Conservation (phyloP, 2,113 vertebrate genomes). For the Embiotoca jacksoni region DNA sequence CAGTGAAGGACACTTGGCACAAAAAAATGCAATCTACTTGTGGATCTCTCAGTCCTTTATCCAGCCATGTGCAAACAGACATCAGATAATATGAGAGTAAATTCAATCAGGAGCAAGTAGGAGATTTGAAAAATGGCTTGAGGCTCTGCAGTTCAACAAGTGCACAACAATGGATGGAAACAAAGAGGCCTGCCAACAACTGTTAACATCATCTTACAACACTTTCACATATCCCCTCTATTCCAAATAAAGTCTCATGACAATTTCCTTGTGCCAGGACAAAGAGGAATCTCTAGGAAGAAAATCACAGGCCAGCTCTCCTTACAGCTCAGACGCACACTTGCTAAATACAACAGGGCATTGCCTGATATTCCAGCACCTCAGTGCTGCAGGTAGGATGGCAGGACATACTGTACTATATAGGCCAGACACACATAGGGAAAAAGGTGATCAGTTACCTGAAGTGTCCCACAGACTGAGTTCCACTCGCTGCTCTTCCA, state of each 20-base stretch:
- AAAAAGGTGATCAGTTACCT: conserved; percentile 81
- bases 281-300: not conserved
- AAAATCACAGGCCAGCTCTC: not conserved
- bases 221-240: not conserved
- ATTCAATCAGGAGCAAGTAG: not conserved
- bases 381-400: conserved; percentile 27
- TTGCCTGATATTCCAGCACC: conserved; percentile 4
- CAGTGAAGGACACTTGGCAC: not conserved
- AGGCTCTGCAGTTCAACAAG: conserved; percentile 47
- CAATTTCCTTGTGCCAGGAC: not conserved
- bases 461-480: conserved; percentile 98
- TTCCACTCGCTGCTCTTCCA: conserved; percentile 95
- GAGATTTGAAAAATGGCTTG: not conserved
- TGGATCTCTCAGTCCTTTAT: conserved; percentile 8
- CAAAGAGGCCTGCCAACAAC: not conserved
- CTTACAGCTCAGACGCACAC: not conserved
- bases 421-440: not conserved
- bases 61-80: conserved; percentile 5
- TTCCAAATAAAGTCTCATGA: no score
- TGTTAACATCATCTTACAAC: not conserved
- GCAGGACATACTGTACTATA: not conserved
- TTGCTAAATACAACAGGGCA: conserved; percentile 35
- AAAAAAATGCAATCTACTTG: conserved; percentile 1
- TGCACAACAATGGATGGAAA: not conserved
- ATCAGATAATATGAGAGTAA: not conserved